A percentile compares a stretch with the other conserved stretches of the same genome.
Conservation (phyloP, 2,797 vertebrate genomes). For the Tangara arthus region DNA sequence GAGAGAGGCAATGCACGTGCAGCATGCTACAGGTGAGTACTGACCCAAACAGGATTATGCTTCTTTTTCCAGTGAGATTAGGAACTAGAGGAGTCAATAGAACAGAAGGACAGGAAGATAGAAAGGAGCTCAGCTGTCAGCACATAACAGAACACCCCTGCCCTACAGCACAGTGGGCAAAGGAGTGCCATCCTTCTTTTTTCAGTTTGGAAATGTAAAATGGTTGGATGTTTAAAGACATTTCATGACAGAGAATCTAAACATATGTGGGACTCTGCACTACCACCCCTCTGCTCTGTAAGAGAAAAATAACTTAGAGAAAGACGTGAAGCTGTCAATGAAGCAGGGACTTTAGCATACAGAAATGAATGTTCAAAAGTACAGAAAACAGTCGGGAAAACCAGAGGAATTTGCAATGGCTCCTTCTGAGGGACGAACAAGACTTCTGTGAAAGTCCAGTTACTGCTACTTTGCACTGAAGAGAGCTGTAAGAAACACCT, state of each 20-base stretch:
- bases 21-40: slow-evolving; percentile 65
- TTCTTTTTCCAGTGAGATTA: not conserved
- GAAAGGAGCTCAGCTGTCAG: not conserved
- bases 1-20: not conserved
- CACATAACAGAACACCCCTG: not conserved
- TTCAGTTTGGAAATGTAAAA: not conserved
- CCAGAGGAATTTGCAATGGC: not conserved
- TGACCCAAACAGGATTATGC: not conserved
- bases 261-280: not conserved
- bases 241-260: not conserved
- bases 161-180: not conserved
- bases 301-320: not conserved
- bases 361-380: not conserved
- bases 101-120: not conserved
- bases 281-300: not conserved
- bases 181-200: not conserved
- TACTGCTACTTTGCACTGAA: not conserved
- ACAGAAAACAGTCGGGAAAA: not conserved
- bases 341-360: not conserved
- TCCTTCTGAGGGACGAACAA: not conserved
- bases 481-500: not conserved
- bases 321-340: not conserved
- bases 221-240: not conserved
- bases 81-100: not conserved
- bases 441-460: not conserved